Evolutionary conservation across 1,140 invertebrate genomes (phyloP).

Genomic region (Chymomyza costata): DNA sequence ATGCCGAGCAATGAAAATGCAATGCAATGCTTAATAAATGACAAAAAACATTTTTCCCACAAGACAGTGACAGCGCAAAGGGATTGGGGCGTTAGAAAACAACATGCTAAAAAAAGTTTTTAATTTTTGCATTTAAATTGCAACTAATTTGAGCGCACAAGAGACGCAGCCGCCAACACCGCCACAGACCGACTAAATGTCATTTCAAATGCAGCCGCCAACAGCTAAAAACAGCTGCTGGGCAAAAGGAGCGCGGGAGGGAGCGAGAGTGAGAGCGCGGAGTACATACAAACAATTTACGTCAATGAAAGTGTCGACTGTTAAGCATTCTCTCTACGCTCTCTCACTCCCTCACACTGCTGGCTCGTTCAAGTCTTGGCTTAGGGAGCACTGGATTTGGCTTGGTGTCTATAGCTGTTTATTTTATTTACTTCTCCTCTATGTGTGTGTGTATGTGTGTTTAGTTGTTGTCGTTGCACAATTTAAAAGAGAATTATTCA

Average conservation of each 20-base stretch:
- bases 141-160: conserved; percentile 58
- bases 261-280: no score
- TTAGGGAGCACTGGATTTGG: conserved; percentile 7
- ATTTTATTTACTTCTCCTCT: conserved; percentile 45
- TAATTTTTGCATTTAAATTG: conserved; percentile 66
- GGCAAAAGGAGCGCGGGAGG: no score
- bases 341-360: no score
- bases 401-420: conserved; percentile 42
- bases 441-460: background rate
- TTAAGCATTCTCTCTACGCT: no score
- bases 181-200: conserved; percentile 26
- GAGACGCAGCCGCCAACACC: conserved; percentile 1
- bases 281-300: conserved; percentile 53
- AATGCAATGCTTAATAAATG: conserved; percentile 31
- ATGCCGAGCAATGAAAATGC: conserved; percentile 9
- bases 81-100: no score
- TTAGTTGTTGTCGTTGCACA: conserved; percentile 49
- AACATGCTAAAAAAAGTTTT: conserved; percentile 37
- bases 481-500: conserved; percentile 74
- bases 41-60: conserved; percentile 14
- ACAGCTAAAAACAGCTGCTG: conserved; percentile 3
- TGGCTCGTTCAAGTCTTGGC: no score
- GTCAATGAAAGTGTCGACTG: conserved; percentile 57
- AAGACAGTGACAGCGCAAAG: background rate
- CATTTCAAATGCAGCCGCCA: conserved; percentile 51